A percentile compares a stretch with the other conserved stretches of the same genome.
phyloP scores from a whole-genome alignment of 2,797 vertebrate species.

The Lagodon rhomboides region DNA sequence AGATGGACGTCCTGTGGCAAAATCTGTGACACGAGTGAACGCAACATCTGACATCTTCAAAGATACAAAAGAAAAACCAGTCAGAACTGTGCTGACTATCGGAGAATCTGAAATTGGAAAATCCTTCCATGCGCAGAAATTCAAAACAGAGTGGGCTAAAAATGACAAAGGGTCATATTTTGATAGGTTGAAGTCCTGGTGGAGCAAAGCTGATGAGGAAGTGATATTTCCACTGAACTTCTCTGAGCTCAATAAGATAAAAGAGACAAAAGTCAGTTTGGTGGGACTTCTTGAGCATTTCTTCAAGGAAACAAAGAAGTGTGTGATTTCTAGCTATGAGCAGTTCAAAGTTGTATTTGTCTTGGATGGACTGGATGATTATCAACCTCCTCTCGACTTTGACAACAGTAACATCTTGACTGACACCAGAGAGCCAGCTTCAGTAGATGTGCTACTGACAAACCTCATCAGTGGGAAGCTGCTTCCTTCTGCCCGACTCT shows the following conservation, averaged over 20 bases:
- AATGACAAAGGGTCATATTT: rapidly evolving
- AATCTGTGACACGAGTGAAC: neutral
- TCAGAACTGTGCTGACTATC: conserved; percentile 48
- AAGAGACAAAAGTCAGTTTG: neutral
- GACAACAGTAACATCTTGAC: neutral
- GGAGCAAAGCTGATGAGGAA: neutral
- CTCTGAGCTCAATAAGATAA: neutral
- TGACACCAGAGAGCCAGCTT: conserved; percentile 32
- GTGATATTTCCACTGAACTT: conserved; percentile 33
- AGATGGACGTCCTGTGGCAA: rapidly evolving
- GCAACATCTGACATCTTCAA: conserved; percentile 30
- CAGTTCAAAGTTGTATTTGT: conserved; percentile 22
- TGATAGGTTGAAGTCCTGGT: rapidly evolving
- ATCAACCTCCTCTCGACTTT: conserved; percentile 36
- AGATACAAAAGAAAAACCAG: rapidly evolving
- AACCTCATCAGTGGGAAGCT: conserved; percentile 62
- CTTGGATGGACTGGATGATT: conserved; percentile 53
- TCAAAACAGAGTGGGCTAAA: conserved; percentile 7
- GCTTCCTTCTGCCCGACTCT: conserved; percentile 48
- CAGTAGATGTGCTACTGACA: conserved; percentile 52
- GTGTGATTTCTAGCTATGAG: conserved; percentile 15
- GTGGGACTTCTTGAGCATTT: conserved; percentile 42
- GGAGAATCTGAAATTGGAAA: conserved; percentile 44
- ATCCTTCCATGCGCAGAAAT: conserved; percentile 34
- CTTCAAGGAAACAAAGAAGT: conserved; percentile 6